phyloP scores from a whole-genome alignment of 2,797 vertebrate genomes.

The Allenopithecus nigroviridis region DNA sequence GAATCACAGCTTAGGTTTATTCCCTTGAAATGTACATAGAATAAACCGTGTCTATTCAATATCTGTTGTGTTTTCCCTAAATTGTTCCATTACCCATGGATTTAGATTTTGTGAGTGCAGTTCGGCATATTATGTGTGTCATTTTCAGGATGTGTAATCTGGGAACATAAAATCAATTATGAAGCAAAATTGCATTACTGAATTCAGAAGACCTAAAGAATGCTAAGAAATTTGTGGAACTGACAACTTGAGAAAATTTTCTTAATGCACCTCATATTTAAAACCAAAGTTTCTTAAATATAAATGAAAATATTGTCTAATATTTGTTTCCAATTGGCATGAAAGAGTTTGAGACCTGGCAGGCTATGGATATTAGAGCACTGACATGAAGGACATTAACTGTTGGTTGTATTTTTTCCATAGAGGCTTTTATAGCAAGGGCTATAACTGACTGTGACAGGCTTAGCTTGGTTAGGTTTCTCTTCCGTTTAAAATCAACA shows the following conservation, averaged over 20 bases:
- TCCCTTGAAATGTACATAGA: not conserved
- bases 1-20: not conserved
- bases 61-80: slow-evolving; percentile 7
- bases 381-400: not conserved
- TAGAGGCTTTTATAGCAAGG: slow-evolving; percentile 11
- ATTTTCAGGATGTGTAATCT: slow-evolving; percentile 57
- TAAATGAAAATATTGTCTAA: not conserved
- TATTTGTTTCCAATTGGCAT: not conserved
- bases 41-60: not conserved
- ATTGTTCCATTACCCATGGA: not conserved
- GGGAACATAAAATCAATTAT: slow-evolving; percentile 60
- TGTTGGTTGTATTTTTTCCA: not conserved
- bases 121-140: not conserved
- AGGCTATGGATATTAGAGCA: not conserved
- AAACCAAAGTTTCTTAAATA: slow-evolving; percentile 6
- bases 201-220: slow-evolving; percentile 37
- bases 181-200: slow-evolving; percentile 56
- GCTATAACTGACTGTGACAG: not conserved
- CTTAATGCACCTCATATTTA: not conserved
- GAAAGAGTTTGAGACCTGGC: not conserved
- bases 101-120: not conserved
- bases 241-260: slow-evolving; percentile 48
- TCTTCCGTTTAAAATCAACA: slow-evolving; percentile 59
- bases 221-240: not conserved
- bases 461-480: slow-evolving; percentile 25